These are phyloP conservation scores for Cosmia pyralina DNA, from an alignment of 2,888 invertebrate species.

Conservation along the genomic window DNA sequence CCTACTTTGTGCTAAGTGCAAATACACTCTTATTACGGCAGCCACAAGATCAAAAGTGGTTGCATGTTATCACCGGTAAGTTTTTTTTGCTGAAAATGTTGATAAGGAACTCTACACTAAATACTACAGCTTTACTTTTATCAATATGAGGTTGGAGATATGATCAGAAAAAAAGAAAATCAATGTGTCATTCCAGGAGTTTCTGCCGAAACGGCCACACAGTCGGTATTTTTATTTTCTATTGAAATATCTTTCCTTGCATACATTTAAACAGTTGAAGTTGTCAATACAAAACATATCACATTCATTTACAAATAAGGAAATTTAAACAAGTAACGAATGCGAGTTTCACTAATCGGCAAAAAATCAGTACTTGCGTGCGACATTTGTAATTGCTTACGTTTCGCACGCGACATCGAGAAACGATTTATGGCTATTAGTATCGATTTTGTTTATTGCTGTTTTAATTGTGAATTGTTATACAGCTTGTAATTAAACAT, in stretches of 20 bases:
- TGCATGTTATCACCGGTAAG: not conserved
- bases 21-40: not conserved
- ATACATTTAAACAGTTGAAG: conserved; percentile 7
- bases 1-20: not conserved
- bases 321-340: conserved; percentile 19
- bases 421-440: conserved; percentile 44
- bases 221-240: not conserved
- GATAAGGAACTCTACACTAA: not conserved
- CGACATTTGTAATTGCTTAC: conserved; percentile 45
- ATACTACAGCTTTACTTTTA: not conserved
- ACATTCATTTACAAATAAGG: conserved; percentile 39
- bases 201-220: not conserved
- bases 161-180: not conserved
- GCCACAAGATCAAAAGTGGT: not conserved
- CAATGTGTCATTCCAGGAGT: not conserved
- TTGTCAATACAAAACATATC: conserved; percentile 13
- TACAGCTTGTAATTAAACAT: conserved; percentile 21
- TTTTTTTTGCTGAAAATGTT: not conserved
- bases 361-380: conserved; percentile 53
- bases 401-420: conserved; percentile 56
- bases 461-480: conserved; percentile 45
- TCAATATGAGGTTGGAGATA: not conserved
- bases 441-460: conserved; percentile 45
- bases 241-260: not conserved
- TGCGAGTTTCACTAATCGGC: conserved; percentile 47